phyloP scores from a whole-genome alignment of 1,140 invertebrate genomes.

The Cotesia chilonis region DNA sequence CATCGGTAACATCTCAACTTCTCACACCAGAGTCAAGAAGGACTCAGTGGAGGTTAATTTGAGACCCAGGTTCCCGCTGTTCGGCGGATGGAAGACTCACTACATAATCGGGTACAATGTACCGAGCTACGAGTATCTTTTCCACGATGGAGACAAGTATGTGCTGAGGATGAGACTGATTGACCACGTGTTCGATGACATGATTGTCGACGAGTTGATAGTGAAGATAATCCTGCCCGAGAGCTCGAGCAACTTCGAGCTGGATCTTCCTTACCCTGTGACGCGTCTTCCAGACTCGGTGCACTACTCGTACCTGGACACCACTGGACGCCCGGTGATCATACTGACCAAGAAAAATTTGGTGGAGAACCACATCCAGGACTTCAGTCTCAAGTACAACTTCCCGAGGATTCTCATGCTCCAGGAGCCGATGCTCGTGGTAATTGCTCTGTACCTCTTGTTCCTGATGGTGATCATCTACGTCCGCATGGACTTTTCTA shows the following conservation, averaged over 20 bases:
- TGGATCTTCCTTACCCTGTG: conserved; percentile 86
- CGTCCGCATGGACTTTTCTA: conserved; percentile 95
- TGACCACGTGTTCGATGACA: conserved; percentile 97
- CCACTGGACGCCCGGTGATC: conserved; percentile 89
- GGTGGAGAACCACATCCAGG: conserved; percentile 96
- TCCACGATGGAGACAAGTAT: conserved; percentile 82
- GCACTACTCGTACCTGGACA: conserved; percentile 96
- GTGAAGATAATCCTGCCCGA: conserved; percentile 96
- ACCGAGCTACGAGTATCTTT: conserved; percentile 96
- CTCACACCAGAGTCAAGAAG: conserved; percentile 84
- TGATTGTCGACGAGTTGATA: conserved; percentile 90
- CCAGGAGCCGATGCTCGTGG: conserved; percentile 91
- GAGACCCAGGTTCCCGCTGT: conserved; percentile 94
- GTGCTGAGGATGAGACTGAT: conserved; percentile 90
- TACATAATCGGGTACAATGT: conserved; percentile 98
- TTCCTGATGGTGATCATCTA: conserved; percentile 94
- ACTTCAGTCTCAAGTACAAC: conserved; percentile 85
- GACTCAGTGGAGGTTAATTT: conserved; percentile 96
- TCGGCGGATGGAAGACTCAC: conserved; percentile 98
- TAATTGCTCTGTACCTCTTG: conserved; percentile 87
- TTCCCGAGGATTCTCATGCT: conserved; percentile 88
- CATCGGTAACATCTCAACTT: conserved; percentile 99
- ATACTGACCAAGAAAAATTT: conserved; percentile 87
- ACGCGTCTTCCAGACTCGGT: conserved; percentile 77
- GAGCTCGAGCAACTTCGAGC: conserved; percentile 82